Evolutionary conservation across 35 echinoderm and acorn worm species (phyloP).

Genomic region (Chiridota heheva): DNA sequence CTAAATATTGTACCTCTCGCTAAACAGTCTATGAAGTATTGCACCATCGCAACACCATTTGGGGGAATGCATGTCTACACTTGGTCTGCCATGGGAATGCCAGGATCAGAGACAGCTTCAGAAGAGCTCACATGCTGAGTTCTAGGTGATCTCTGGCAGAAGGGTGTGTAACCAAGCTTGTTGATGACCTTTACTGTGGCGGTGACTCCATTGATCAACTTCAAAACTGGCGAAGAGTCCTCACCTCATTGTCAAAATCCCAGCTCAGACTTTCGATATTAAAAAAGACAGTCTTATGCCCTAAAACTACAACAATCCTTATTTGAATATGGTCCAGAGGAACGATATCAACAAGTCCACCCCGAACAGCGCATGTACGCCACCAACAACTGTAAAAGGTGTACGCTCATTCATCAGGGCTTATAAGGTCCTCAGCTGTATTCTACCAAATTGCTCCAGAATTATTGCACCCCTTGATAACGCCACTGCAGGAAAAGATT

Average conservation of each 20-base stretch:
- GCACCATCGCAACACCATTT: slow-evolving; percentile 52
- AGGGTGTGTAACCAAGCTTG: slow-evolving; percentile 48
- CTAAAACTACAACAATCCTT: slow-evolving; percentile 15
- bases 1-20: slow-evolving; percentile 25
- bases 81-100: slow-evolving; percentile 63
- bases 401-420: slow-evolving; percentile 61
- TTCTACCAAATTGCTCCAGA: slow-evolving; percentile 11
- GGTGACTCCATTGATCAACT: slow-evolving; percentile 27
- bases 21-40: slow-evolving; percentile 55
- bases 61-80: slow-evolving; percentile 44
- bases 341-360: slow-evolving; percentile 36
- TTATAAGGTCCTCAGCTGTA: slow-evolving; percentile 55
- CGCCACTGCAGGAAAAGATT: slow-evolving; percentile 34
- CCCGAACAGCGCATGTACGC: slow-evolving; percentile 29
- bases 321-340: slow-evolving; percentile 61
- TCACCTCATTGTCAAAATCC: not conserved
- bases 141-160: slow-evolving; percentile 47
- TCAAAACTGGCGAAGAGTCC: slow-evolving; percentile 13
- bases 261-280: not conserved
- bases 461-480: slow-evolving; percentile 43
- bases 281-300: slow-evolving; percentile 3
- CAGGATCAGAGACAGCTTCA: slow-evolving; percentile 25
- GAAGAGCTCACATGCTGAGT: slow-evolving; percentile 37
- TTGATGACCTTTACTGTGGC: slow-evolving; percentile 47
- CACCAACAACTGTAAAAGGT: slow-evolving; percentile 26